Conservation (phyloP, 2,888 invertebrate genomes). For the Megastigmus dorsalis region DNA sequence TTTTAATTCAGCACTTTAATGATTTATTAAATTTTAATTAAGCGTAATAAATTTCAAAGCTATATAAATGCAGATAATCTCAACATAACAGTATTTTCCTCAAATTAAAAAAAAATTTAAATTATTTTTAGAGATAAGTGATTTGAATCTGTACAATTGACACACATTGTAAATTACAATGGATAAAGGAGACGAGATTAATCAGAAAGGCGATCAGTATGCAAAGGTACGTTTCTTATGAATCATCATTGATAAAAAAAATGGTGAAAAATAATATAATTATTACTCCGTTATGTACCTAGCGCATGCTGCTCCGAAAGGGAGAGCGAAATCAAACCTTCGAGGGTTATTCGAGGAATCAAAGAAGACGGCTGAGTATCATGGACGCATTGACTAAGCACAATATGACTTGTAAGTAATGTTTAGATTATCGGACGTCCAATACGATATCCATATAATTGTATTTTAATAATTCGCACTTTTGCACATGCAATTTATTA, state of each 20-base stretch:
- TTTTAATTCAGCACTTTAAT: neutral
- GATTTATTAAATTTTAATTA: neutral
- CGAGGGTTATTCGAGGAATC: conserved; percentile 23
- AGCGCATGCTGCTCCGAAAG: conserved; percentile 40
- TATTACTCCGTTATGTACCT: neutral
- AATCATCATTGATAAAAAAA: neutral
- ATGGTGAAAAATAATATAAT: neutral
- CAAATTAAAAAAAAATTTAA: no score
- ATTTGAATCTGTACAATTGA: neutral
- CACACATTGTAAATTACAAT: neutral
- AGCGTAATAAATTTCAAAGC: no score
- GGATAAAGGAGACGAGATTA: conserved; percentile 21
- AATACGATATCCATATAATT: no score
- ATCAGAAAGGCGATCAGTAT: conserved; percentile 31
- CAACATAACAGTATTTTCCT: no score
- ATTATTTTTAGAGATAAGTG: no score
- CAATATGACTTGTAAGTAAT: conserved; percentile 16
- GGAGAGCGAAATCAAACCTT: conserved; percentile 9
- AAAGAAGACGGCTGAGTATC: conserved; percentile 47
- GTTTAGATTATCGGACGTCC: no score
- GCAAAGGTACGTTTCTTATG: conserved; percentile 31
- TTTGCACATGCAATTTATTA: no score
- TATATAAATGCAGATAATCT: no score
- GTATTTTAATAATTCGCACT: no score
- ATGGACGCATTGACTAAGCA: conserved; percentile 57